These are phyloP conservation scores for Pygoscelis adeliae DNA, from an alignment of 2,113 vertebrate species.

Conservation along the genomic window DNA sequence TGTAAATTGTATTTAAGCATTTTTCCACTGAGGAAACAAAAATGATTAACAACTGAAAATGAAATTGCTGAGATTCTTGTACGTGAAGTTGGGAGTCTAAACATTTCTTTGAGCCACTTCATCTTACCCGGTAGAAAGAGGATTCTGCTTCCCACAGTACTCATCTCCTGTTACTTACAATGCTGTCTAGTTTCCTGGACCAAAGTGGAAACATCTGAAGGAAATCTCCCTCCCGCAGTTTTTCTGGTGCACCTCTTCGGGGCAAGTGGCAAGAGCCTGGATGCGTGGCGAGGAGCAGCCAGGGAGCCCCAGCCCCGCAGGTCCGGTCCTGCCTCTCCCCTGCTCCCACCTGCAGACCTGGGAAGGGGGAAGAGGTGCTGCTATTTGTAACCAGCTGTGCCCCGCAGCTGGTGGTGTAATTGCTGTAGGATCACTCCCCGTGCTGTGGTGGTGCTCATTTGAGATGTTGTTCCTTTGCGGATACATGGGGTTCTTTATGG, in stretches of 20 bases:
- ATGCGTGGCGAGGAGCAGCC: accelerated
- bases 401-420: background rate
- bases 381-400: background rate
- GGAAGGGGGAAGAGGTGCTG: background rate
- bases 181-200: background rate
- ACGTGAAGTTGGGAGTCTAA: background rate
- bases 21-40: slow-evolving; percentile 8
- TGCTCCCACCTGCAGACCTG: background rate
- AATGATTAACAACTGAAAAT: background rate
- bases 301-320: background rate
- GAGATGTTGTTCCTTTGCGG: background rate
- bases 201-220: background rate
- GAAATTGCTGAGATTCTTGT: background rate
- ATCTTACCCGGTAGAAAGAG: background rate
- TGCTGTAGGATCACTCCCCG: background rate
- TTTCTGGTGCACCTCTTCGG: background rate
- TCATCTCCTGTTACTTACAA: background rate
- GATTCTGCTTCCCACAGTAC: background rate
- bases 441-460: background rate
- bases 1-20: background rate
- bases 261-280: background rate
- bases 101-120: background rate
- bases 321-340: background rate
- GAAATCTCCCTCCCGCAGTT: background rate
- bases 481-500: background rate